These are phyloP conservation scores for Pomacea canaliculata DNA, from an alignment of 2,888 invertebrate genomes.

Conservation along the genomic window DNA sequence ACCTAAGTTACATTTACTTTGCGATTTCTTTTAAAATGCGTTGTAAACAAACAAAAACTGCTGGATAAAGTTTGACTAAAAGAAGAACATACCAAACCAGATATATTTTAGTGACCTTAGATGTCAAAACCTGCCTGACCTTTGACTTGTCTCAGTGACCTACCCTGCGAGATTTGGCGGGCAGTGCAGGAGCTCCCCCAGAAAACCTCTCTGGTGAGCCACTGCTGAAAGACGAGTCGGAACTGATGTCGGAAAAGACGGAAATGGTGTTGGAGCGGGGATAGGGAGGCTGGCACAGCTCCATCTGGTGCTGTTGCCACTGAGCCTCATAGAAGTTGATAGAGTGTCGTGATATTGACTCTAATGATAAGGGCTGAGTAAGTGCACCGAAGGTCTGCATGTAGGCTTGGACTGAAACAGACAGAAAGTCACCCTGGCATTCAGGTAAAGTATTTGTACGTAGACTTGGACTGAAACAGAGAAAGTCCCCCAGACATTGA, in stretches of 20 bases:
- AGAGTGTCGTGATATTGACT: constrained; percentile 89
- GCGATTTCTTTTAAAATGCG: too few relatives aligned
- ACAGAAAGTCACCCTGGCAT: neutral
- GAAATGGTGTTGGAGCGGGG: constrained; percentile 67
- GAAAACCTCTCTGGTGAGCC: constrained; percentile 46
- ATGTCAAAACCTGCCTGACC: too few relatives aligned
- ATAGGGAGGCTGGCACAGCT: constrained; percentile 60
- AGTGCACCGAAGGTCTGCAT: constrained; percentile 96
- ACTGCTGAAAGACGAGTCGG: constrained; percentile 47
- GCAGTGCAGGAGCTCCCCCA: constrained; percentile 44
- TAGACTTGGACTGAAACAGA: constrained; percentile 84
- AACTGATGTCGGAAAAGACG: constrained; percentile 62
- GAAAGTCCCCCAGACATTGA: neutral
- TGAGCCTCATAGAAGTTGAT: constrained; percentile 77
- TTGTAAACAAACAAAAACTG: too few relatives aligned
- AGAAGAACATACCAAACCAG: too few relatives aligned
- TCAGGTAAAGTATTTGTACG: constrained; percentile 29
- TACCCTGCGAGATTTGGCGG: constrained; percentile 54
- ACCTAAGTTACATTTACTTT: too few relatives aligned
- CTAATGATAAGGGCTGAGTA: constrained; percentile 76
- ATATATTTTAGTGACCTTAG: too few relatives aligned
- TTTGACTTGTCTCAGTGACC: constrained; percentile 4
- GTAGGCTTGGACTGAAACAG: constrained; percentile 85
- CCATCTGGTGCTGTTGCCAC: constrained; percentile 72
- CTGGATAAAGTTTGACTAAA: too few relatives aligned